A percentile compares a stretch with the other conserved stretches of the same genome.
Evolutionary conservation across 2,888 invertebrate species (phyloP).

Genomic region (Eupeodes luniger): DNA sequence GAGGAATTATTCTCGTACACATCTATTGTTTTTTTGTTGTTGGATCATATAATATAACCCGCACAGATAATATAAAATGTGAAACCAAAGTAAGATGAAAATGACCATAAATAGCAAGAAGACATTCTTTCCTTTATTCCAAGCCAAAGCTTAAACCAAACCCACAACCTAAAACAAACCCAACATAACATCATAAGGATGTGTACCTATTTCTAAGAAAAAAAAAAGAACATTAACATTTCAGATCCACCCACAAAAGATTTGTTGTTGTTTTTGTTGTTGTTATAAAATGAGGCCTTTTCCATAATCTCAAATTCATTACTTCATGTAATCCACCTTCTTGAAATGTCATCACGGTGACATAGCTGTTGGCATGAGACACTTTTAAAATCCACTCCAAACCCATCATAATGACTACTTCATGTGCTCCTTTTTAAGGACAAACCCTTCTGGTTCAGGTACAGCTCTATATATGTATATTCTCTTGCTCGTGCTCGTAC

Average conservation of each 20-base stretch:
- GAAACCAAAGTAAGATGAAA: constrained; percentile 52
- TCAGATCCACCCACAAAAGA: constrained; percentile 44
- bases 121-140: constrained; percentile 14
- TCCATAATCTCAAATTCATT: constrained; percentile 47
- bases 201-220: not conserved
- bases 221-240: constrained; percentile 33
- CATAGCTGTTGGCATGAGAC: constrained; percentile 44
- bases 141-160: not conserved
- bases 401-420: constrained; percentile 50
- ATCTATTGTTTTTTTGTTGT: constrained; percentile 25
- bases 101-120: constrained; percentile 38
- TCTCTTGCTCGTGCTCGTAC: not conserved
- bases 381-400: constrained; percentile 65
- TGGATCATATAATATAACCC: not conserved
- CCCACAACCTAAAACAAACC: not conserved
- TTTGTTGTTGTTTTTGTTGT: constrained; percentile 18
- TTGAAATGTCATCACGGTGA: constrained; percentile 46
- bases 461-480: not conserved
- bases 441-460: constrained; percentile 41
- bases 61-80: constrained; percentile 49
- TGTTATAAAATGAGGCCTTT: constrained; percentile 37
- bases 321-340: constrained; percentile 48
- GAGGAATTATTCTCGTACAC: too few relatives aligned
- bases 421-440: constrained; percentile 44
- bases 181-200: not conserved